A percentile compares a stretch with the other conserved stretches of the same genome.
These are phyloP conservation scores for Spea hammondii DNA, from an alignment of 2,797 vertebrate genomes.

Conservation along the genomic window DNA sequence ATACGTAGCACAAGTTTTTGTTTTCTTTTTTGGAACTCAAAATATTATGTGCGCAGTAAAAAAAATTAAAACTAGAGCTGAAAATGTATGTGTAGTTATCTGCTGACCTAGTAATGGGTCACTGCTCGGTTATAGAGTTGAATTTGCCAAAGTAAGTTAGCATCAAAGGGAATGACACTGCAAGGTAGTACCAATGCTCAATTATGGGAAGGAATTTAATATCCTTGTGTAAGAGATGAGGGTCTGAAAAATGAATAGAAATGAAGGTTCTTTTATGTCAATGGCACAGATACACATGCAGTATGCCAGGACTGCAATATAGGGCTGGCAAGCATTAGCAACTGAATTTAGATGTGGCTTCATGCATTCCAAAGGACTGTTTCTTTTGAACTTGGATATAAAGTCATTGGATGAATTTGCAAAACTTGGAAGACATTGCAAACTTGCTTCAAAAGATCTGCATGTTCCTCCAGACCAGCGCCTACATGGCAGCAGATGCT, in stretches of 20 bases:
- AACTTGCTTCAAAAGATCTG: no score
- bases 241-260: constrained; percentile 9
- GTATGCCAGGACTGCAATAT: constrained; percentile 26
- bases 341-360: not conserved
- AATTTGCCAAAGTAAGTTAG: constrained; percentile 21
- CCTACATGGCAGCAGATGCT: not conserved
- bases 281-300: constrained; percentile 21
- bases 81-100: not conserved
- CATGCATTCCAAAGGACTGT: not conserved
- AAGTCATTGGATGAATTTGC: not conserved
- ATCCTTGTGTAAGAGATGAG: constrained; percentile 28
- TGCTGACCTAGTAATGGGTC: constrained; percentile 23
- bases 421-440: not conserved
- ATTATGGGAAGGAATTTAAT: constrained; percentile 47
- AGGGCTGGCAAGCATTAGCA: constrained; percentile 13
- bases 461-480: not conserved
- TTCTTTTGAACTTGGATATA: not conserved
- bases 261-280: constrained; percentile 47
- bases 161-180: constrained; percentile 10
- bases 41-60: no score
- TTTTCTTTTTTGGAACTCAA: not conserved
- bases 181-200: constrained; percentile 3
- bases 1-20: no score
- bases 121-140: constrained; percentile 1
- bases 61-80: no score